Conservation (phyloP, 2,113 vertebrate genomes). For the Chionodraco myersi region DNA sequence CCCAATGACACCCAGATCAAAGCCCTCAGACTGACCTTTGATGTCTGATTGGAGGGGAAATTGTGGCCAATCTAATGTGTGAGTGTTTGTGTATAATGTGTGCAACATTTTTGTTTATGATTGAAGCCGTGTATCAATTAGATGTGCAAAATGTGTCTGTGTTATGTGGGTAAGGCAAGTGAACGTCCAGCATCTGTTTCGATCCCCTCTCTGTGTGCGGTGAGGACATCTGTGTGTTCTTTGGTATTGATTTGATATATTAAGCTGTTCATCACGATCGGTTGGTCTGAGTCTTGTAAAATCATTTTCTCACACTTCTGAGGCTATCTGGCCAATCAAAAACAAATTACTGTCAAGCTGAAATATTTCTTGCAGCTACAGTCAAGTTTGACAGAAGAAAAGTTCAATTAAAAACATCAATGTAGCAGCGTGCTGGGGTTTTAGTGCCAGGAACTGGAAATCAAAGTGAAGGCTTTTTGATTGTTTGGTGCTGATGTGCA, state of each 20-base stretch:
- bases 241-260: not conserved
- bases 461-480: not conserved
- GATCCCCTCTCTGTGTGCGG: slow-evolving; percentile 31
- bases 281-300: not conserved
- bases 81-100: slow-evolving; percentile 39
- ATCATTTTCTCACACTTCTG: not conserved
- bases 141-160: slow-evolving; percentile 26
- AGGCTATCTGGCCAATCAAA: not conserved
- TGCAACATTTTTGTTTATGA: slow-evolving; percentile 48
- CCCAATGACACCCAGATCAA: slow-evolving; percentile 57
- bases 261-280: not conserved
- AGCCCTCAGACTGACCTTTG: slow-evolving; percentile 50
- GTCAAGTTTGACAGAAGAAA: not conserved
- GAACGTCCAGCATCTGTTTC: slow-evolving; percentile 49
- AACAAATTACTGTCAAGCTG: not conserved
- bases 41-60: slow-evolving; percentile 74
- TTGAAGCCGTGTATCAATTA: slow-evolving; percentile 51
- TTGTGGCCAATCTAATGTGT: slow-evolving; percentile 51
- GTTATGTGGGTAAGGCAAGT: slow-evolving; percentile 37
- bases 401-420: not conserved
- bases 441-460: not conserved
- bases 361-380: not conserved
- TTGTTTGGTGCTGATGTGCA: not conserved
- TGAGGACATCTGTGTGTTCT: slow-evolving; percentile 1
- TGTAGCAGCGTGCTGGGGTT: not conserved